Conservation (phyloP, 2,797 vertebrate species). For the Alauda arvensis region DNA sequence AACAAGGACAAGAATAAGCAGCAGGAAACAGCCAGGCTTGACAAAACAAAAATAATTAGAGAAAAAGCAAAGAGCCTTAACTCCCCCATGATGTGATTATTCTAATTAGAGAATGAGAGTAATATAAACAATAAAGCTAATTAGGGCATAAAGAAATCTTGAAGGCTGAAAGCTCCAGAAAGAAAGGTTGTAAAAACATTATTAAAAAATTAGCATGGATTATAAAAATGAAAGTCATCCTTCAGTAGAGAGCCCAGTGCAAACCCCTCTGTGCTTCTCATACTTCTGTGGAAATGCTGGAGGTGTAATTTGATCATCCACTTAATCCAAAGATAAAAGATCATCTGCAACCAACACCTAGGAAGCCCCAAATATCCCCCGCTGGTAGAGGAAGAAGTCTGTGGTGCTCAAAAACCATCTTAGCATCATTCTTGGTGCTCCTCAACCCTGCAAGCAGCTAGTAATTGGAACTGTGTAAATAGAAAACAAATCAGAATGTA, state of each 20-base stretch:
- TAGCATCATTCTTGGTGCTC: background rate
- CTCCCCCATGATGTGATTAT: background rate
- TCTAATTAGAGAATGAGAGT: conserved; percentile 37
- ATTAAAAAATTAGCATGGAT: background rate
- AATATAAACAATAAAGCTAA: conserved; percentile 41
- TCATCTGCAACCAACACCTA: background rate
- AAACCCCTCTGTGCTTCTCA: background rate
- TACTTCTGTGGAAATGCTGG: background rate
- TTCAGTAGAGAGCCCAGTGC: background rate
- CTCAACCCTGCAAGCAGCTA: background rate
- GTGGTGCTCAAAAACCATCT: background rate
- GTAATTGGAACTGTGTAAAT: background rate
- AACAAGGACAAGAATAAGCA: conserved; percentile 11
- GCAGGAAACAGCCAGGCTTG: conserved; percentile 10
- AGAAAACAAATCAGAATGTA: background rate
- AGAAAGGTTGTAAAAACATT: background rate
- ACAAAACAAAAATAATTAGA: conserved; percentile 49
- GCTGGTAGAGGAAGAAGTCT: background rate
- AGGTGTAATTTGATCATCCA: background rate
- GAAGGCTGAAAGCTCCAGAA: background rate
- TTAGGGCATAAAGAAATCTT: conserved; percentile 12
- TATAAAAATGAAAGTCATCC: background rate
- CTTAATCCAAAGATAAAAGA: background rate
- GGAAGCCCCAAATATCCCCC: background rate
- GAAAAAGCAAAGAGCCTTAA: conserved; percentile 10